A percentile compares a stretch with the other conserved stretches of the same genome.
Evolutionary conservation across 1,140 invertebrate species (phyloP).

Genomic region (Agrypnia vestita): DNA sequence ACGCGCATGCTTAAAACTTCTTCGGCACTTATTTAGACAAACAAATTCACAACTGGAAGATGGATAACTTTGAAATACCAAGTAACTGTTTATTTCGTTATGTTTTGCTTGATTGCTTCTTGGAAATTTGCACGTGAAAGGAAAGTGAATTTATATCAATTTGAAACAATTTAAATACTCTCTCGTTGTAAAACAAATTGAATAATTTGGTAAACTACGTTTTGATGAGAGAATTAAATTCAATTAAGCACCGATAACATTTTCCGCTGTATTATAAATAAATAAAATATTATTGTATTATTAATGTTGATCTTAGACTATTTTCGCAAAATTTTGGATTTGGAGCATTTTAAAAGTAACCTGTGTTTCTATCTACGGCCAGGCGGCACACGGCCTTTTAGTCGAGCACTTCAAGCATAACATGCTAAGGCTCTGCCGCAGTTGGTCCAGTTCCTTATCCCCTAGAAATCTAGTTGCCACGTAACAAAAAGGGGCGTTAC

Average conservation of each 20-base stretch:
- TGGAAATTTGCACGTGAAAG: constrained; percentile 14
- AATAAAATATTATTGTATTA: too few relatives aligned
- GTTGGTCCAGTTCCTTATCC: background rate
- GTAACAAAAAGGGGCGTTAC: constrained; percentile 14
- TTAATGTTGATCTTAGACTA: too few relatives aligned
- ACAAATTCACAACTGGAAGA: constrained; percentile 28
- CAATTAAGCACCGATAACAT: too few relatives aligned
- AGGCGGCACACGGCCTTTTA: constrained; percentile 51
- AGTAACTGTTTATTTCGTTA: constrained; percentile 7
- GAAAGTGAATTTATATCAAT: constrained; percentile 23
- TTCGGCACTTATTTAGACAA: constrained; percentile 16
- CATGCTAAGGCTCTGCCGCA: background rate
- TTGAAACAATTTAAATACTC: constrained; percentile 24
- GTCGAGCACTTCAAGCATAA: constrained; percentile 53
- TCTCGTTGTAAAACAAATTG: constrained; percentile 9
- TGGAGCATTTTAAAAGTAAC: background rate
- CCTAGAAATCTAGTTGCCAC: background rate
- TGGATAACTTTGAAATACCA: constrained; percentile 6
- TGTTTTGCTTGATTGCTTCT: constrained; percentile 25
- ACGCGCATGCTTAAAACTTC: constrained; percentile 5
- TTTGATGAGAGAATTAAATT: background rate
- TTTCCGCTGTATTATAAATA: too few relatives aligned
- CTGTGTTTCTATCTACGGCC: constrained; percentile 46
- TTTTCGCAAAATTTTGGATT: background rate
- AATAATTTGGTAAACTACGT: background rate